Evolutionary conservation across 2,888 invertebrate species (phyloP), one percentile per base, ranked within the genome.

Genomic region (Thymelicus acteon): DNA sequence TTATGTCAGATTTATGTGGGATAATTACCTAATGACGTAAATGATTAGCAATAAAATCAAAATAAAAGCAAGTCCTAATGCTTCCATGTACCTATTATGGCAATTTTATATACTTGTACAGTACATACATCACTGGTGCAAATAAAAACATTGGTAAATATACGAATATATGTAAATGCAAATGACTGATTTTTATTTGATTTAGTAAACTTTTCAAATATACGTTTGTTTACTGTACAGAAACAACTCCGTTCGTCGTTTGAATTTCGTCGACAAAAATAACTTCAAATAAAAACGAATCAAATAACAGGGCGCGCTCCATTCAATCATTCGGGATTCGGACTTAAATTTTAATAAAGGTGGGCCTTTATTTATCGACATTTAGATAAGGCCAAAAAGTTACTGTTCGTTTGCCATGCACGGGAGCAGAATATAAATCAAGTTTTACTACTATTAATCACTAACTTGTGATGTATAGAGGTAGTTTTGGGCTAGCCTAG

Each of bases 331-430:
- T 68, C 52, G 61, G 60, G 37, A 61, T 60, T 54, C 68, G 62
- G 68, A 68, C 62, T 68, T 68, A 68, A 68, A 68, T 68, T 68
- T 72, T 60, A 67, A 67, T 67, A 60, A 72, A 63, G 67, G 40
- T 66, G 49, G 49, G 44, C 57, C 54, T 62, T 68, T 62, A 54
- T 68, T 68, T 68, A 68, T 67, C 54, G 54, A 39, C 52, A 31
- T 68, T 67, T 52, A 19, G 19, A 19, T 19, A 61, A 61, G 67
- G 31, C 57, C 57, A 40, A 57, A 68, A 62, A 68, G 60, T 47
- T n/a, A 24, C 66, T 54, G 37, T 66, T 47, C 65, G 57, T 65
- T 65, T 47, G 65, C 13, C 13, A 19, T n/a, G 58, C 12, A 47
- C 66, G 58, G 31, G 47, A 31, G n/a, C 40, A 15, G 60, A 67